A percentile compares a stretch with the other conserved stretches of the same genome.
Conservation (phyloP, 2,113 vertebrate genomes). For the Cricetomys ansorgei region DNA sequence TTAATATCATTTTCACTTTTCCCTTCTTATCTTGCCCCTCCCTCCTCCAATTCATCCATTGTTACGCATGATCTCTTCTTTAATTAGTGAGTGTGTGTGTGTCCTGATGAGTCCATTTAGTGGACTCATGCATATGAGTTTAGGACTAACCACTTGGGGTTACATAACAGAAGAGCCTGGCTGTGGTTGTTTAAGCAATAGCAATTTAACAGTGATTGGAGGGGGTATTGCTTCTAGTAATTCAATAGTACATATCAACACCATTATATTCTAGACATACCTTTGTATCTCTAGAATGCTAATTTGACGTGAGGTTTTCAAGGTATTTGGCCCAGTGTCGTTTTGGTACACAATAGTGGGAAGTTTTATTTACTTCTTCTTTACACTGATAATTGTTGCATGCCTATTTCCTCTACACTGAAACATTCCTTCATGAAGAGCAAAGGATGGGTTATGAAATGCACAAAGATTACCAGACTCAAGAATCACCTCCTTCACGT, state of each 20-base stretch:
- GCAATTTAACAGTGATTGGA: neutral
- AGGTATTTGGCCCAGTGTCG: neutral
- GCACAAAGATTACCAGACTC: neutral
- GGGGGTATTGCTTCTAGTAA: neutral
- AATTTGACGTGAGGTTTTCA: neutral
- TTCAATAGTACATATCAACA: neutral
- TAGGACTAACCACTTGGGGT: neutral
- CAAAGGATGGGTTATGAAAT: no score
- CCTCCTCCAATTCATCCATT: neutral
- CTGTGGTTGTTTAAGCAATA: neutral
- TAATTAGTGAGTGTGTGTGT: neutral
- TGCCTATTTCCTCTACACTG: neutral
- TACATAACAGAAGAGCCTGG: neutral
- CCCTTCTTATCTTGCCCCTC: no score
- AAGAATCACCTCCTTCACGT: neutral
- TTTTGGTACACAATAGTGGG: neutral
- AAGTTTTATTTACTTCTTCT: neutral
- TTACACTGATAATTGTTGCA: neutral
- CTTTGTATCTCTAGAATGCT: neutral
- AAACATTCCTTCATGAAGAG: neutral
- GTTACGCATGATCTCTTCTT: neutral
- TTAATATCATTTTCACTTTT: neutral
- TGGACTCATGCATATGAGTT: neutral
- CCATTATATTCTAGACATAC: neutral
- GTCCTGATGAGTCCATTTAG: neutral